Evolutionary conservation across 2,113 vertebrate genomes (phyloP), one percentile per base, ranked within the genome.

Genomic region (Maylandia zebra): DNA sequence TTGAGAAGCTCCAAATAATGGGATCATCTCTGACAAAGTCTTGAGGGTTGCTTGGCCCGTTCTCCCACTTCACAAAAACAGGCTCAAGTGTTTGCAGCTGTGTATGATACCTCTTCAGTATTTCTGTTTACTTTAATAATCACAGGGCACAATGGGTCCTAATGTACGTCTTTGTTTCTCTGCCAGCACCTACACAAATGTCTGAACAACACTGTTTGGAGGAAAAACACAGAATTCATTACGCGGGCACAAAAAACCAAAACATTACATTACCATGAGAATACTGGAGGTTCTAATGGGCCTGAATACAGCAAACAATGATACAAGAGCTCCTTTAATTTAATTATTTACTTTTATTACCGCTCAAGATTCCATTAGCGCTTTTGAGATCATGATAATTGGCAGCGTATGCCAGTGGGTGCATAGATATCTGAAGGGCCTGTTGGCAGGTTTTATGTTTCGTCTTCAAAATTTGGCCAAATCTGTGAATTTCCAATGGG

Each of bases 111-210:
- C 92, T 83, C 93, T 94, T 91, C 94, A 94, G 74, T 85, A 79
- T 92, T 92, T 94, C 89, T 93, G 95, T 95, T 96, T 96, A 96
- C 95, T 96, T 96, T 96, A 89, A 95, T 96, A 94, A 96, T 95
- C 84, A 82, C 89, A 24, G 66, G 27, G 83, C 57, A 94, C 93
- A 95, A 95, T 93, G 89, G 90, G 10, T 92, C 87, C 92, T 93
- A 93, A 94, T 91, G 93, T 93, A 92, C 81, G 91, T 95, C 94
- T 96, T 96, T 96, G 96, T 96, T 94, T 96, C 91, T 85, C 85
- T 95, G 95, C 96, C 95, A 95, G 95, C 91, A 93, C 91, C 94
- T 93, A 94, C 94, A 94, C 94, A 91, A 94, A 95, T 86, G 93
- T 96, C 90, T 92, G 82, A 94, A 94, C 94, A 92, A 92, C 95